Percentiles rank a stretch among this genome's conserved stretches.
phyloP scores from a whole-genome alignment of 1,140 invertebrate genomes.

The Dendroctonus ponderosae region DNA sequence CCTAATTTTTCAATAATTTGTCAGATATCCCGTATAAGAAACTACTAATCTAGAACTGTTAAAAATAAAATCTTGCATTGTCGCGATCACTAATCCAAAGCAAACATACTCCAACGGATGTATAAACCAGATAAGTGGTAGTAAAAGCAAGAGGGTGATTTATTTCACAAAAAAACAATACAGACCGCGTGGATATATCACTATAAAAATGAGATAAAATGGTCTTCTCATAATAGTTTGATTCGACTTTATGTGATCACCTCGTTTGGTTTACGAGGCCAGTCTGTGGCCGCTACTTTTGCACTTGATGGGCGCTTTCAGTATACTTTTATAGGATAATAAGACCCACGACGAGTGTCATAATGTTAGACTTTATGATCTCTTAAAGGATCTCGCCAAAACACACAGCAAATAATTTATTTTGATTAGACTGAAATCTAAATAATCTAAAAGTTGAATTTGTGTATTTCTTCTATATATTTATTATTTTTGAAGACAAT shows the following conservation, averaged over 20 bases:
- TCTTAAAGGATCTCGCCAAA: too few species aligned
- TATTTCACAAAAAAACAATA: neutral
- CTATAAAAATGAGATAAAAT: conserved; percentile 9
- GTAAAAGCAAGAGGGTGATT: conserved; percentile 2
- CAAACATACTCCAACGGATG: neutral
- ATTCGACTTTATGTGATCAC: conserved; percentile 40
- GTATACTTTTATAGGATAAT: conserved; percentile 46
- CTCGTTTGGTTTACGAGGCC: conserved; percentile 40
- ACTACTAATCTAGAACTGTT: too few species aligned
- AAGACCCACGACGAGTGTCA: conserved; percentile 27
- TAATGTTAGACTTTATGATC: neutral
- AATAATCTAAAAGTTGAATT: too few species aligned
- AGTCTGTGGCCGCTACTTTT: conserved; percentile 41
- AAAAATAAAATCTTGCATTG: neutral
- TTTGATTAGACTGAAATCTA: too few species aligned
- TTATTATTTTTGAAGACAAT: too few species aligned
- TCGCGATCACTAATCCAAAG: neutral
- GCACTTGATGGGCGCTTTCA: conserved; percentile 42
- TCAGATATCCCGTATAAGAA: too few species aligned
- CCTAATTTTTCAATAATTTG: too few species aligned
- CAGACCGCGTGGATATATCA: conserved; percentile 6
- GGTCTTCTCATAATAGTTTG: conserved; percentile 37
- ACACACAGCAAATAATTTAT: too few species aligned
- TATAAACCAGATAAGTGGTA: neutral
- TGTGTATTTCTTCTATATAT: too few species aligned